Evolutionary conservation across 2,113 vertebrate genomes (phyloP).

Genomic region (Pituophis catenifer): DNA sequence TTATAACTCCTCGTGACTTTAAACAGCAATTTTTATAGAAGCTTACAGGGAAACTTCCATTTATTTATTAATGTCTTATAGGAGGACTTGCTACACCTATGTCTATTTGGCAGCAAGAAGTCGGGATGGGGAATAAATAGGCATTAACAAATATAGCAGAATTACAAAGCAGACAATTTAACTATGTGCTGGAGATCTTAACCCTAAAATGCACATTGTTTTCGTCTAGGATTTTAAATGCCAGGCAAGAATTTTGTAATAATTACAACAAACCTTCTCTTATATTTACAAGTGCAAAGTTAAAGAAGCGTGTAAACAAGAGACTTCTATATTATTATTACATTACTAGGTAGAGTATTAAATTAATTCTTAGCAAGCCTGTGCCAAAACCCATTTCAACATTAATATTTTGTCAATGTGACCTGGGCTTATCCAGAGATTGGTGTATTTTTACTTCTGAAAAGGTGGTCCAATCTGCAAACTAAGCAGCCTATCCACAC

Average conservation of each 20-base stretch:
- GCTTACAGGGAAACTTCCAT: slow-evolving; percentile 35
- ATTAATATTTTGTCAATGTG: background rate
- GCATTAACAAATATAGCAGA: slow-evolving; percentile 15
- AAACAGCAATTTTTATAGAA: slow-evolving; percentile 35
- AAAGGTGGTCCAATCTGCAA: background rate
- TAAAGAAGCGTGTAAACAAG: background rate
- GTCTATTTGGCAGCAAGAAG: slow-evolving; percentile 16
- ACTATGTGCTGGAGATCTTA: slow-evolving; percentile 15
- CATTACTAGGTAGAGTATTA: background rate
- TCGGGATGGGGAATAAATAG: background rate
- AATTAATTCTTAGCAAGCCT: background rate
- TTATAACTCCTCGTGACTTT: background rate
- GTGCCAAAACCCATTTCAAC: background rate
- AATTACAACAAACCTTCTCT: background rate
- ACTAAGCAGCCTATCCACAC: no score
- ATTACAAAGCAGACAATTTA: slow-evolving; percentile 6
- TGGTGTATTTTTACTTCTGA: background rate
- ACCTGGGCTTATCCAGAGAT: background rate
- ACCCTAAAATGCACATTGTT: slow-evolving; percentile 52
- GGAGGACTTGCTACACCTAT: slow-evolving; percentile 14
- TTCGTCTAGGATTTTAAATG: slow-evolving; percentile 44
- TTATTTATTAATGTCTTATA: slow-evolving; percentile 23
- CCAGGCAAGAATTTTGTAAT: slow-evolving; percentile 41
- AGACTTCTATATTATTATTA: background rate
- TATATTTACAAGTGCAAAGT: slow-evolving; percentile 56